Conservation (phyloP, 2,113 vertebrate species). For the Alectura lathami region DNA sequence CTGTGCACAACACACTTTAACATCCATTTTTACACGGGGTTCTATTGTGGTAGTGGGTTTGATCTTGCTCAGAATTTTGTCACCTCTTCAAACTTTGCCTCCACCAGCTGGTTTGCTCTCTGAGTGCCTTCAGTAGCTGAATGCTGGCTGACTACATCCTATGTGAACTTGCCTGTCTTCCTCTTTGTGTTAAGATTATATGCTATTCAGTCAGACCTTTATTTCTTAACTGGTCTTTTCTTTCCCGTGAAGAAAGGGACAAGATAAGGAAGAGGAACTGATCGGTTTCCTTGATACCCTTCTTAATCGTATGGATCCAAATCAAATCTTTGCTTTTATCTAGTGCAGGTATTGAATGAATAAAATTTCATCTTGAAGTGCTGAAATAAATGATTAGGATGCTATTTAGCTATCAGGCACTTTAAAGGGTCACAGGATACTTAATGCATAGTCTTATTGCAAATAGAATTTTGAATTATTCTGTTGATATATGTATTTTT, state of each 20-base stretch:
- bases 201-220: background rate
- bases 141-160: background rate
- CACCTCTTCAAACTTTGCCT: background rate
- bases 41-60: background rate
- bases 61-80: rapidly evolving
- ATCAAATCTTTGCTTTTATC: slow-evolving; percentile 36
- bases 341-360: slow-evolving; percentile 47
- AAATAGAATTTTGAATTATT: slow-evolving; percentile 27
- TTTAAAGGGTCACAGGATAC: slow-evolving; percentile 43
- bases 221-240: slow-evolving; percentile 7
- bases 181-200: background rate
- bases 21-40: background rate
- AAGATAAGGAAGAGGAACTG: slow-evolving; percentile 39
- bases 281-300: slow-evolving; percentile 39
- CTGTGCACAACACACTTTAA: rapidly evolving
- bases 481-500: slow-evolving; percentile 23
- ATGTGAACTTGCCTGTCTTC: background rate
- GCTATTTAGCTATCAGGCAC: slow-evolving; percentile 30
- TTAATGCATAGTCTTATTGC: background rate
- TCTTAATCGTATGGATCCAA: slow-evolving; percentile 10
- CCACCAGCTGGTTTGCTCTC: background rate
- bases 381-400: slow-evolving; percentile 35
- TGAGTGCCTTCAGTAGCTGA: background rate
- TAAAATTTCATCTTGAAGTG: slow-evolving; percentile 39
- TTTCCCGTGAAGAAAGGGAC: slow-evolving; percentile 23